A percentile compares a stretch with the other conserved stretches of the same genome.
These are phyloP conservation scores for Galagoides demidoff DNA, from an alignment of 2,797 vertebrate species.

Conservation along the genomic window DNA sequence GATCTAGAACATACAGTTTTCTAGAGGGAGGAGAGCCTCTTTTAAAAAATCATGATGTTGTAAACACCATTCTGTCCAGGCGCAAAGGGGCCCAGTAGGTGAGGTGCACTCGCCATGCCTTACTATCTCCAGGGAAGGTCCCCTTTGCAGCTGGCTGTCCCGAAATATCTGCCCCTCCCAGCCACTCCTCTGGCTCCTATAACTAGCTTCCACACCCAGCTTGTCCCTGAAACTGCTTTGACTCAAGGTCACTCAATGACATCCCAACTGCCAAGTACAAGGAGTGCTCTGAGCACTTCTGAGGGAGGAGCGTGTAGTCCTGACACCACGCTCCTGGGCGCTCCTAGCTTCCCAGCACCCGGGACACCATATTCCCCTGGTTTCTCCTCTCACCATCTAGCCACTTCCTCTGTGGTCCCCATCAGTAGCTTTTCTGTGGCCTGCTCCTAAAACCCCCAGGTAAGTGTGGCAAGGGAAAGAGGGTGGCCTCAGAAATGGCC, in stretches of 20 bases:
- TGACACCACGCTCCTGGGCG: background rate
- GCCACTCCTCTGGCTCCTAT: background rate
- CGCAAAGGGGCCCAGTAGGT: rapidly evolving
- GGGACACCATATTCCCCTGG: background rate
- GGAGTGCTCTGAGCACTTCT: background rate
- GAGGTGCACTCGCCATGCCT: background rate
- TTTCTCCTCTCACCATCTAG: background rate
- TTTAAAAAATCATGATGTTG: background rate
- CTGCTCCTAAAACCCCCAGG: background rate
- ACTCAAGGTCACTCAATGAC: background rate
- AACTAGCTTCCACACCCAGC: background rate
- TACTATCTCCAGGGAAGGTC: background rate
- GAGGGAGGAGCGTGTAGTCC: background rate
- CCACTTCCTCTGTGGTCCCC: background rate
- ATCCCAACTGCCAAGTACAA: background rate
- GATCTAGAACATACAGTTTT: background rate
- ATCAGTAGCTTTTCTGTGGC: background rate
- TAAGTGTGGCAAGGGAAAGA: background rate
- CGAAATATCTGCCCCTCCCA: background rate
- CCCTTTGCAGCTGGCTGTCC: background rate
- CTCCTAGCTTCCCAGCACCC: background rate
- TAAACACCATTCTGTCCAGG: background rate
- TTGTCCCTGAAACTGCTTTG: background rate
- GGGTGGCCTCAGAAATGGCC: background rate
- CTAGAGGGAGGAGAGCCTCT: background rate